These are phyloP conservation scores for Drosophila colorata DNA, from an alignment of 2,888 invertebrate genomes.

Conservation along the genomic window DNA sequence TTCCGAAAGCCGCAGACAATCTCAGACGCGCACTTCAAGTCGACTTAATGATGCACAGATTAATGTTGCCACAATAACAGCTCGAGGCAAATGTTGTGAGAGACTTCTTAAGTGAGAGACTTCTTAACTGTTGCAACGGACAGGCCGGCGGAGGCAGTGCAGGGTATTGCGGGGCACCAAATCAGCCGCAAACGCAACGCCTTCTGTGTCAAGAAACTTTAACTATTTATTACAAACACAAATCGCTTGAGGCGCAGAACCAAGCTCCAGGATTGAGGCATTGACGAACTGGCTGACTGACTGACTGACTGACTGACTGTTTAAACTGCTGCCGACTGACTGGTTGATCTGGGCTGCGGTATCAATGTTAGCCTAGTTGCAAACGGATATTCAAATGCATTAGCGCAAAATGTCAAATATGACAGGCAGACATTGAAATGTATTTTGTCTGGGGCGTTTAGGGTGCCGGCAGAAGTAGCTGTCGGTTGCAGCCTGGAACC, in stretches of 20 bases:
- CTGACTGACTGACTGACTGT: conserved; percentile 1
- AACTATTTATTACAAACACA: conserved; percentile 71
- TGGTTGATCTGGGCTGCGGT: conserved; percentile 11
- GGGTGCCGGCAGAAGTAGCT: conserved; percentile 37
- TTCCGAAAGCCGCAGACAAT: conserved; percentile 39
- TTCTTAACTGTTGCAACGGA: conserved; percentile 45
- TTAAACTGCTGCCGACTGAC: conserved; percentile 2
- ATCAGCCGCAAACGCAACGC: conserved; percentile 64
- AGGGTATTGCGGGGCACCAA: conserved; percentile 33
- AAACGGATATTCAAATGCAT: conserved; percentile 74
- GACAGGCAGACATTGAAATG: conserved; percentile 63
- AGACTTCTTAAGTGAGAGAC: conserved; percentile 42
- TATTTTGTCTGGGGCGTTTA: conserved; percentile 15
- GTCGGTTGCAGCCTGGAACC: conserved; percentile 52
- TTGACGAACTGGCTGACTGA: conserved; percentile 7
- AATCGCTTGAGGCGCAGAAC: conserved; percentile 53
- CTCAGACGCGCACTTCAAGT: conserved; percentile 39
- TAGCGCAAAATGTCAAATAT: conserved; percentile 76
- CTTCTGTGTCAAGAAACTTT: conserved; percentile 70
- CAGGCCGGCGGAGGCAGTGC: conserved; percentile 1
- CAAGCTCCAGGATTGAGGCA: conserved; percentile 1
- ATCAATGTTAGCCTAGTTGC: conserved; percentile 53
- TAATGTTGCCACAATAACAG: conserved; percentile 65
- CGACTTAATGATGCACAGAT: conserved; percentile 72
- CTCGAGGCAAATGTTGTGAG: conserved; percentile 42